These are phyloP conservation scores for Pelosia muscerda DNA, from an alignment of 2,888 invertebrate species.

Conservation along the genomic window DNA sequence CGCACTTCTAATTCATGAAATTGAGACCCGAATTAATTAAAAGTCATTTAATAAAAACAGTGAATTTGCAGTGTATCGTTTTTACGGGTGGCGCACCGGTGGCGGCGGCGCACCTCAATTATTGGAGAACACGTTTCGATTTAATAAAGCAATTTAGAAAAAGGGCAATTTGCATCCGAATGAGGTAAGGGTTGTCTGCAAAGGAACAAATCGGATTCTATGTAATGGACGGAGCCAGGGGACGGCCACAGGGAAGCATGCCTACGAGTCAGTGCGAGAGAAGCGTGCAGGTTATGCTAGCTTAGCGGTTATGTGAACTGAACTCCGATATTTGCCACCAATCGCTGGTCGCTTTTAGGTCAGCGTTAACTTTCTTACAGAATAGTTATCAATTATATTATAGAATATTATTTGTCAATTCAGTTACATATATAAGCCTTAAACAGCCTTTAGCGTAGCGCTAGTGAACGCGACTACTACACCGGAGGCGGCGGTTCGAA, in stretches of 20 bases:
- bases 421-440: neutral
- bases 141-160: slow-evolving; percentile 85
- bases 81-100: slow-evolving; percentile 45
- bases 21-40: slow-evolving; percentile 62
- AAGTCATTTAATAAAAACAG: slow-evolving; percentile 66
- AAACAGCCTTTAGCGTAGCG: too few relatives aligned
- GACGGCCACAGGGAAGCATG: slow-evolving; percentile 5
- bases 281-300: slow-evolving; percentile 9
- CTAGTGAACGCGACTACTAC: too few relatives aligned
- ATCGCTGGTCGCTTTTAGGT: neutral
- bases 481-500: too few relatives aligned
- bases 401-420: neutral
- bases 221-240: slow-evolving; percentile 38
- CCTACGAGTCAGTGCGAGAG: slow-evolving; percentile 9
- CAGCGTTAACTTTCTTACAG: neutral
- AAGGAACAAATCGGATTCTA: slow-evolving; percentile 36
- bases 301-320: slow-evolving; percentile 18
- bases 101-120: slow-evolving; percentile 57
- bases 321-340: slow-evolving; percentile 13
- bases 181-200: slow-evolving; percentile 70
- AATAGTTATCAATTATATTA: slow-evolving; percentile 9
- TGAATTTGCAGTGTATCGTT: slow-evolving; percentile 59
- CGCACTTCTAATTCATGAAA: slow-evolving; percentile 51
- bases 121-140: slow-evolving; percentile 82
- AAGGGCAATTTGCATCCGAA: slow-evolving; percentile 79